Evolutionary conservation across 2,113 vertebrate genomes (phyloP).

Genomic region (Protomyctophum bolini): DNA sequence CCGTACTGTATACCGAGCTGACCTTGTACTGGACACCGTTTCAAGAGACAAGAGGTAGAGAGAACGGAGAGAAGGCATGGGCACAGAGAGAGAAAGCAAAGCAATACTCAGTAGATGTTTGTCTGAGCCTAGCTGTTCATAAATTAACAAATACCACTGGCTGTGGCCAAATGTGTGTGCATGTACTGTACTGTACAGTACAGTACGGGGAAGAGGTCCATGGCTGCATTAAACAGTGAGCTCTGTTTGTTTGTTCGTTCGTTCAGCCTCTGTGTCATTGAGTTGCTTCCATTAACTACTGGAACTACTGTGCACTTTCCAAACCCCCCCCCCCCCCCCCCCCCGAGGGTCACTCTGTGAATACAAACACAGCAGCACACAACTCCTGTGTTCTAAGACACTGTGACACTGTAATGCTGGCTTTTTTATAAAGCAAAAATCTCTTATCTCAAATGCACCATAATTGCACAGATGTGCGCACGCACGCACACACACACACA

Average conservation of each 20-base stretch:
- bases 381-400: background rate
- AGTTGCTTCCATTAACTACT: conserved; percentile 12
- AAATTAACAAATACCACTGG: background rate
- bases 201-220: conserved; percentile 28
- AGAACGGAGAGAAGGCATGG: conserved; percentile 19
- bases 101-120: background rate
- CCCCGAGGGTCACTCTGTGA: background rate
- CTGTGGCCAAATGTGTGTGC: background rate
- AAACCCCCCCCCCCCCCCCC: too few species aligned
- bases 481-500: background rate
- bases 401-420: background rate
- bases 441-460: background rate
- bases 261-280: conserved; percentile 3
- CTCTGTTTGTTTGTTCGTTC: conserved; percentile 47
- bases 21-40: conserved; percentile 53
- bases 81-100: background rate
- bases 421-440: conserved; percentile 31
- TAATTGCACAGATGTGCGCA: background rate
- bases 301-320: background rate
- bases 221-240: conserved; percentile 57
- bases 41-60: conserved; percentile 17
- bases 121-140: background rate
- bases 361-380: background rate
- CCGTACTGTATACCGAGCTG: conserved; percentile 20
- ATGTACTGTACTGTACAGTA: background rate